These are phyloP conservation scores for Lysandra coridon DNA, from an alignment of 2,888 invertebrate species.

Conservation along the genomic window DNA sequence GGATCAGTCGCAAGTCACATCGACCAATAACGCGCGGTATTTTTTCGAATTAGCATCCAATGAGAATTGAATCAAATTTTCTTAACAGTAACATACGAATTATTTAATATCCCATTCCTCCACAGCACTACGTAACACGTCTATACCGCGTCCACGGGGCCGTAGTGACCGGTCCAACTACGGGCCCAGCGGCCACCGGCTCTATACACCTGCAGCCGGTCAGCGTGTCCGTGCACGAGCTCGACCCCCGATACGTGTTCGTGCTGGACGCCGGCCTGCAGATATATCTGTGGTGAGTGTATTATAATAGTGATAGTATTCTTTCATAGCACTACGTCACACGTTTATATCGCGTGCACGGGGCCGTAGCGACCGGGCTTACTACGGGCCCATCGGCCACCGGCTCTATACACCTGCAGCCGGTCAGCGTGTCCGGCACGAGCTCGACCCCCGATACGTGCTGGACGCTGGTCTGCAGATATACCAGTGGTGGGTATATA, in stretches of 20 bases:
- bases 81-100: no score
- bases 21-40: no score
- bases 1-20: no score
- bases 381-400: constrained; percentile 88
- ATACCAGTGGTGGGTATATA: constrained; percentile 86
- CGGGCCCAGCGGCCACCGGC: constrained; percentile 89
- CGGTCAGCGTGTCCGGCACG: constrained; percentile 85
- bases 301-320: not conserved
- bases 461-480: constrained; percentile 92
- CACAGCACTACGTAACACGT: constrained; percentile 88
- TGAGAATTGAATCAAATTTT: no score
- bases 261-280: constrained; percentile 92
- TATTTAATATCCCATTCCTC: not conserved
- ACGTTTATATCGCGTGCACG: constrained; percentile 93
- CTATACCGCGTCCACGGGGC: constrained; percentile 92
- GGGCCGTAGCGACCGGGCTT: constrained; percentile 86
- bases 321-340: constrained; percentile 87
- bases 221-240: constrained; percentile 82
- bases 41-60: no score
- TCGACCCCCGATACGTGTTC: constrained; percentile 89
- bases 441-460: constrained; percentile 93
- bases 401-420: constrained; percentile 92
- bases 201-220: constrained; percentile 95
- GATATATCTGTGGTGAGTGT: constrained; percentile 90
- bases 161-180: constrained; percentile 86